phyloP scores from a whole-genome alignment of 1,140 invertebrate species.

The Bombus consobrinus region DNA sequence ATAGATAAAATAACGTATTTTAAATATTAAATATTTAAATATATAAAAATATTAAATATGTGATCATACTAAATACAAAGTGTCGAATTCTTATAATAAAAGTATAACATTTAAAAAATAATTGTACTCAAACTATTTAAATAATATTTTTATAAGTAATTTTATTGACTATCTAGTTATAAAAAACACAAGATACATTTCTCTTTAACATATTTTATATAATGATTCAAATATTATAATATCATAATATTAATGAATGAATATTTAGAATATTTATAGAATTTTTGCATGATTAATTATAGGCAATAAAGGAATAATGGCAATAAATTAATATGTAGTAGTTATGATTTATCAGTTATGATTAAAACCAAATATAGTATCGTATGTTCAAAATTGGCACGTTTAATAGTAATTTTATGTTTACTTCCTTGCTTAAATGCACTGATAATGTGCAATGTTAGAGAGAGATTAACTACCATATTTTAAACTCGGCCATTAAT shows the following conservation, averaged over 20 bases:
- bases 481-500: background rate
- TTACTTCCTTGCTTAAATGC: background rate
- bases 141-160: background rate
- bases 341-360: background rate
- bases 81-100: background rate
- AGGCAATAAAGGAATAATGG: background rate
- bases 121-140: background rate
- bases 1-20: background rate
- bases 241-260: background rate
- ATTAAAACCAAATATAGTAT: too few relatives aligned
- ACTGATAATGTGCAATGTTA: background rate
- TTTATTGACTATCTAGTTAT: background rate
- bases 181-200: background rate
- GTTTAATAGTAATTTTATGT: background rate
- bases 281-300: background rate
- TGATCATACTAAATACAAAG: background rate
- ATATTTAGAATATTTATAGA: background rate
- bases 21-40: too few relatives aligned
- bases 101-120: background rate
- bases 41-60: too few relatives aligned
- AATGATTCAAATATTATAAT: background rate
- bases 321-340: background rate
- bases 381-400: background rate
- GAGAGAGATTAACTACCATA: too few relatives aligned
- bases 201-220: background rate